Base-by-base conservation (phyloP, 2,888 invertebrate species). In the Charanyca ferruginea region DNA sequence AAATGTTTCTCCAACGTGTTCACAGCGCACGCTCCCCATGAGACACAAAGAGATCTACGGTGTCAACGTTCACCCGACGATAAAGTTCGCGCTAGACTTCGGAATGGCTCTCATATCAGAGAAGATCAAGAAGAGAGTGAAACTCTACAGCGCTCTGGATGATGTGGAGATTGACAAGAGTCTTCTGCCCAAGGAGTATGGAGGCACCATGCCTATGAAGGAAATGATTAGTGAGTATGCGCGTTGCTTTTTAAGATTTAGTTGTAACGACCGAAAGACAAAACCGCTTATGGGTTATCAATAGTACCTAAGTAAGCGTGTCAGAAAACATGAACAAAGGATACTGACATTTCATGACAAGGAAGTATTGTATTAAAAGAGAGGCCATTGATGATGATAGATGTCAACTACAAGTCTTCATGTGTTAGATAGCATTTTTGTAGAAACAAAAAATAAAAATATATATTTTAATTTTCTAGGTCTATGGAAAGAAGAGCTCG, bases 1-100 rank as follows among this genome's bases (percentile, higher is more conserved):
- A 3, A 32, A 38, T 38, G 13, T 38, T 16, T 38, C 16, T 1
- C 13, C 4, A 38, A 38, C 32, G 7, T 65, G 66, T 92, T 90
- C 60, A 16, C 89, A 97, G 97, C 96, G 97, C 88, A 97, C 97
- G 0, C 93, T 98, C 59, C 98, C 98, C 3, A 96, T 98, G 96
- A 94, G 98, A 79, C 98, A 98, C 92, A 98, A 98, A 86, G 97
- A 97, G 87, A 97, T 98, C 28, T 97, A 98, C 87, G 97, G 97
- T 20, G 96, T 98, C 60, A 97, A 97, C 85, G 96, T 97, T 0
- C 97, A 97, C 83, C 96, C 97, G 0, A 97, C 97, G 0, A 94
- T 98, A 66, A 97, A 97, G 85, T 97, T 97, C 77, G 97, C 97
- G 0, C 92, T 97, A 13, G 97, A 98, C 88, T 97, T 98, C 84